A percentile compares a stretch with the other conserved stretches of the same genome.
phyloP scores from a whole-genome alignment of 2,797 vertebrate species.

The Sciaenops ocellatus region DNA sequence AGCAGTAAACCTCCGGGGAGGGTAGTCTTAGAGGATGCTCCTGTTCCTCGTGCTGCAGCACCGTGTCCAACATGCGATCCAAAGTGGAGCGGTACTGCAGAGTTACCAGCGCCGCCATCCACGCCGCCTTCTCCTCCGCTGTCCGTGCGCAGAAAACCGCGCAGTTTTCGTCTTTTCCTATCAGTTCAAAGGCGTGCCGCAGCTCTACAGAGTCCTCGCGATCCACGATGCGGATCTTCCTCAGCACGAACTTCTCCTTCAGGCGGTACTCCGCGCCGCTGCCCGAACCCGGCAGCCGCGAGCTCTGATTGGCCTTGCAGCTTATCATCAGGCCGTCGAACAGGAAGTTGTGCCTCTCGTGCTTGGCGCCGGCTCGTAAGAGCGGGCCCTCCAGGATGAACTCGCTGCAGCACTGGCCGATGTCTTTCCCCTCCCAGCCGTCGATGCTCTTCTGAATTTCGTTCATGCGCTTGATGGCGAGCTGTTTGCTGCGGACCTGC shows the following conservation, averaged over 20 bases:
- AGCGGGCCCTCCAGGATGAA: slow-evolving; percentile 96
- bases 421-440: slow-evolving; percentile 99
- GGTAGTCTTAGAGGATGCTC: slow-evolving; percentile 93
- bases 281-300: slow-evolving; percentile 91
- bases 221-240: slow-evolving; percentile 93
- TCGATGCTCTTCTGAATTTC: slow-evolving; percentile 99
- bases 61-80: slow-evolving; percentile 95
- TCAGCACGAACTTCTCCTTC: slow-evolving; percentile 96
- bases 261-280: slow-evolving; percentile 94
- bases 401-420: slow-evolving; percentile 97
- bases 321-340: slow-evolving; percentile 99
- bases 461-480: slow-evolving; percentile 98
- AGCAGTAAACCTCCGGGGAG: slow-evolving; percentile 90
- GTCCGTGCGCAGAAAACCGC: slow-evolving; percentile 92
- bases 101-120: slow-evolving; percentile 97
- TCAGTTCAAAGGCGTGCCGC: slow-evolving; percentile 92
- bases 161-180: slow-evolving; percentile 93
- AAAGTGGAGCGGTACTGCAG: slow-evolving; percentile 96
- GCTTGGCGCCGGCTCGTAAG: slow-evolving; percentile 93
- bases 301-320: slow-evolving; percentile 96
- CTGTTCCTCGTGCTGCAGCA: slow-evolving; percentile 92
- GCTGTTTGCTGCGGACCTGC: slow-evolving; percentile 94
- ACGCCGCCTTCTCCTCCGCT: slow-evolving; percentile 93
- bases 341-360: slow-evolving; percentile 97
- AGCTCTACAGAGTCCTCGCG: slow-evolving; percentile 91